A percentile compares a stretch with the other conserved stretches of the same genome.
Evolutionary conservation across 1,140 invertebrate genomes (phyloP).

Genomic region (Pomacea maculata): DNA sequence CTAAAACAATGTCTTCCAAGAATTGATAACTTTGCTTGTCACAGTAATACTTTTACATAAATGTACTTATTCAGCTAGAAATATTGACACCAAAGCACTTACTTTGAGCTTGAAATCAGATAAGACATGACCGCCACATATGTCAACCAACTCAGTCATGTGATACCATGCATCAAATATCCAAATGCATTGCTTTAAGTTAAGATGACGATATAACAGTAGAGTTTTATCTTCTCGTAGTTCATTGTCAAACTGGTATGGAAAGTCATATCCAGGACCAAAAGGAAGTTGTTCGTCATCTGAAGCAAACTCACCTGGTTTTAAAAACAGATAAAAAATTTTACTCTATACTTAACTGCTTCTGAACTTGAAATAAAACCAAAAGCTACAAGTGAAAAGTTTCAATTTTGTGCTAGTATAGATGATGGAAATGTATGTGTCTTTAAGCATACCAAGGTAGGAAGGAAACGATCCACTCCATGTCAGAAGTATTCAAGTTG

Average conservation of each 20-base stretch:
- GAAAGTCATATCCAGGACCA: conserved; percentile 46
- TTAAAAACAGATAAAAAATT: not conserved
- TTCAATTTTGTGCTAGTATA: too few relatives aligned
- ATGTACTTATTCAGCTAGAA: too few relatives aligned
- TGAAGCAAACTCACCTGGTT: not conserved
- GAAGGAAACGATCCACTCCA: too few relatives aligned
- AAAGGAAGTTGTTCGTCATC: conserved; percentile 17
- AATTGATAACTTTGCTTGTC: too few relatives aligned
- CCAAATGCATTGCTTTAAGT: conserved; percentile 67
- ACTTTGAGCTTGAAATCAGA: conserved; percentile 64
- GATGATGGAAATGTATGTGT: too few relatives aligned
- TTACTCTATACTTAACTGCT: not conserved
- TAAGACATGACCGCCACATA: conserved; percentile 66
- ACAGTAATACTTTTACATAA: too few relatives aligned
- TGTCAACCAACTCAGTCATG: conserved; percentile 67
- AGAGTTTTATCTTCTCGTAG: conserved; percentile 59
- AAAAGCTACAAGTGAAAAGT: too few relatives aligned
- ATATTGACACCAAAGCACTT: not conserved
- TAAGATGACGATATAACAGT: conserved; percentile 66
- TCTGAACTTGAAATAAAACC: not conserved
- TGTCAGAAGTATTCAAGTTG: too few relatives aligned
- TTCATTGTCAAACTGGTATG: conserved; percentile 59
- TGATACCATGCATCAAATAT: conserved; percentile 68
- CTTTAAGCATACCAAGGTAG: too few relatives aligned
- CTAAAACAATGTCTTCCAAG: too few relatives aligned